Base-by-base conservation (phyloP, 2,113 vertebrate genomes). In the Pelvicachromis taeniatus region DNA sequence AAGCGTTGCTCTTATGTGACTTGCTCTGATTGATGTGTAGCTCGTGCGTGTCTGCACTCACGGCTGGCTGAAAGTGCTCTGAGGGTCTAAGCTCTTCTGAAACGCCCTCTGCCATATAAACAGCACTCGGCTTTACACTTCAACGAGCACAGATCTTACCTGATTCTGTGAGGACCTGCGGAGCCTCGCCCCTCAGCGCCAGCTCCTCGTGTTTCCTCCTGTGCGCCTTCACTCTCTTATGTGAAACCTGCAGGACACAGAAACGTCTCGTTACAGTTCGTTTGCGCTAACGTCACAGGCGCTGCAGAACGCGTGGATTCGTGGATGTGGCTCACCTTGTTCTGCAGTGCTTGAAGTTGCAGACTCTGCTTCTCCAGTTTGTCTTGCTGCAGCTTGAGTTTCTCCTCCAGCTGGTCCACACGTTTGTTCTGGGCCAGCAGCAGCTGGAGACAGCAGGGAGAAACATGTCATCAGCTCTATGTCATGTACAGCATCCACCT, bases 311-410 rank as follows among this genome's bases (percentile, higher is more conserved):
- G 0, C 1, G 6, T 38, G 19, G 19, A 38, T 21, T 63, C 1
- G 9, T 35, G 19, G 17, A 33, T 19, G 55, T 14, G 12, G 9
- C 88, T 83, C 85, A 95, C 95, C 91, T 94, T 93, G 70, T 23
- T 88, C 81, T 95, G 97, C 77, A 98, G 91, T 5, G 91, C 95
- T 42, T 94, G 93, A 52, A 98, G 97, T 87, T 96, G 95, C 26
- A 97, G 26, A 23, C 95, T 97, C 88, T 98, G 97, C 65, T 97
- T 98, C 79, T 98, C 97, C 92, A 98, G 95, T 82, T 97, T 96
- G 82, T 95, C 96, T 81, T 98, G 97, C 77, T 98, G 98, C 92
- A 97, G 96, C 81, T 95, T 94, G 77, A 98, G 96, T 86, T 97
- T 98, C 86, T 97, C 97, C 90, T 97, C 85, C 58, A 98, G 94